These are phyloP conservation scores for Thryonomys swinderianus DNA, from an alignment of 2,113 vertebrate genomes.

Conservation along the genomic window DNA sequence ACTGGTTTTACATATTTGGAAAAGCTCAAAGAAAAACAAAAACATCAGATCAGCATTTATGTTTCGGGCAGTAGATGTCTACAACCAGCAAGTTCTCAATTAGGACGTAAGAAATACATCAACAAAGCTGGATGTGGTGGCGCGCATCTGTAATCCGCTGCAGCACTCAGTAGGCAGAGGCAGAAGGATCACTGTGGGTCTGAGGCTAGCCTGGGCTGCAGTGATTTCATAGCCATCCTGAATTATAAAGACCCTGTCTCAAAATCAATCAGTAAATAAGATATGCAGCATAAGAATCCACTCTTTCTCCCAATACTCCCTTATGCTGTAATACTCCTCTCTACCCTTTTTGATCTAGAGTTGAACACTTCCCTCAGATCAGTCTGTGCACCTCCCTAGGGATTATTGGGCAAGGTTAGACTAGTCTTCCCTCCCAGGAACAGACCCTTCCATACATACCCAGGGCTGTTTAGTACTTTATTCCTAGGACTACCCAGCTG, in stretches of 20 bases:
- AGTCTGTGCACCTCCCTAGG: neutral
- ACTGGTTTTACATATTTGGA: neutral
- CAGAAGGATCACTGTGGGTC: no score
- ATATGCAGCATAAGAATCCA: neutral
- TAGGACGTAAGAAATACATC: neutral
- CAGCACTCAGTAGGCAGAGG: no score
- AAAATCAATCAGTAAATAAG: neutral
- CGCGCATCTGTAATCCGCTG: no score
- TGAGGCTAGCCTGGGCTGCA: no score
- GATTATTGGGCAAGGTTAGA: neutral
- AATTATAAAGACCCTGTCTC: no score
- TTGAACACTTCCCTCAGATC: neutral
- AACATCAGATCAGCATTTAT: constrained; percentile 26
- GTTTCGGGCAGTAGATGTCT: neutral
- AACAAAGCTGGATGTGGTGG: no score
- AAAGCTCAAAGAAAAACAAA: constrained; percentile 24
- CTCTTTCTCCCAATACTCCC: neutral
- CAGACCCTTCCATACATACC: neutral
- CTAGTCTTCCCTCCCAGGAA: neutral
- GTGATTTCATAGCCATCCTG: no score
- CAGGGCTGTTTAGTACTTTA: neutral
- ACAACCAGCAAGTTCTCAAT: neutral
- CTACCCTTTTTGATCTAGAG: neutral
- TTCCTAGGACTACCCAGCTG: neutral
- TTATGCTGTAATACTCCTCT: neutral